phyloP scores from a whole-genome alignment of 2,797 vertebrate species.

The Hafferia zeledoni region DNA sequence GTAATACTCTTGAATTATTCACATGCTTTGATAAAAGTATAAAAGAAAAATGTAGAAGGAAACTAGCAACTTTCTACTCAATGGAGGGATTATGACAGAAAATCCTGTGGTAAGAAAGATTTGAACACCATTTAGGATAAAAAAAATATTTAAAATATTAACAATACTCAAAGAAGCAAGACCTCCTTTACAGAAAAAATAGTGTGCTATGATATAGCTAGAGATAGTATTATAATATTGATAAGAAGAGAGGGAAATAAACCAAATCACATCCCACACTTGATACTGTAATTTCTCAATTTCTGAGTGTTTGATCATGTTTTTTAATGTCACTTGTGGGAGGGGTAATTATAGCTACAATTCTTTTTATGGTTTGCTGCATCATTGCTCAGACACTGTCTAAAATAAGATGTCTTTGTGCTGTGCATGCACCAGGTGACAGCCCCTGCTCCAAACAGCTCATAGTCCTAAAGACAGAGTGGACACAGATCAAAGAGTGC shows the following conservation, averaged over 20 bases:
- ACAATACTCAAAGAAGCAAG: not conserved
- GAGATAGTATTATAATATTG: not conserved
- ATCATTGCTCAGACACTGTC: not conserved
- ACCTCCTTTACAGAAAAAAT: not conserved
- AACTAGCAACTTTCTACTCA: not conserved
- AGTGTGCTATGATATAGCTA: not conserved
- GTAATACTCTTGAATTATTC: not conserved
- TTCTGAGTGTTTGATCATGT: not conserved
- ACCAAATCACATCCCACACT: not conserved
- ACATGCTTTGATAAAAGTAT: not conserved
- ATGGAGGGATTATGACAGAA: not conserved
- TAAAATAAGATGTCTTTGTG: not conserved
- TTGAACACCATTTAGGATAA: not conserved
- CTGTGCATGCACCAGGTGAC: accelerated
- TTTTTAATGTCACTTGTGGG: not conserved
- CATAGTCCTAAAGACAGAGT: not conserved
- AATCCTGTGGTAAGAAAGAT: not conserved
- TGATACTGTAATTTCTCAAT: not conserved
- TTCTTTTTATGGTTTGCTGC: not conserved
- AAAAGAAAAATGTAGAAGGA: not conserved
- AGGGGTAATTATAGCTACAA: not conserved
- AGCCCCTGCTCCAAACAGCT: not conserved
- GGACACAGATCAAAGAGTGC: not conserved
- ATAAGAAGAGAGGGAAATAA: not conserved
- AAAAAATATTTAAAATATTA: not conserved